Percentiles rank a stretch among this genome's conserved stretches.
These are phyloP conservation scores for Heliangelus exortis DNA, from an alignment of 2,797 vertebrate species.

Conservation along the genomic window DNA sequence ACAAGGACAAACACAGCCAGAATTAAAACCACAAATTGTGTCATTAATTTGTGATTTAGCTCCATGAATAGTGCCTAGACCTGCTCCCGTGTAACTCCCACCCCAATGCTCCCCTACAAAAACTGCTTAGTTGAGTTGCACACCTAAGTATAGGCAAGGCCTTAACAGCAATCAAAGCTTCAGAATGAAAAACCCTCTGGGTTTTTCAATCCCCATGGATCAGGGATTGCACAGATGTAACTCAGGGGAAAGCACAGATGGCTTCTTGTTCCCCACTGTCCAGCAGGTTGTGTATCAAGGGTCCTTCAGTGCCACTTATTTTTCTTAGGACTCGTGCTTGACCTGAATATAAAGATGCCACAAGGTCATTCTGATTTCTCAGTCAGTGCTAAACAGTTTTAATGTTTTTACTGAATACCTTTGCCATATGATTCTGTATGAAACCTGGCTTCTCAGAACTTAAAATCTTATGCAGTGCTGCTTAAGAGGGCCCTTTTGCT, in stretches of 20 bases:
- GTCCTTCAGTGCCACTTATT: neutral
- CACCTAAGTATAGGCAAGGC: rapidly evolving
- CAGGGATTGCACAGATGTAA: neutral
- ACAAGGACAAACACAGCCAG: neutral
- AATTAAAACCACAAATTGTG: neutral
- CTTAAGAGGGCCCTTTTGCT: neutral
- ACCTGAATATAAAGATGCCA: neutral
- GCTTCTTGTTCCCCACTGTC: neutral
- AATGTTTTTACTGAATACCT: neutral
- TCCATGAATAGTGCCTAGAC: neutral
- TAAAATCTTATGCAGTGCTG: neutral
- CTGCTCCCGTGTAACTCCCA: neutral
- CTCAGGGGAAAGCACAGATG: neutral
- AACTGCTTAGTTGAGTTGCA: neutral
- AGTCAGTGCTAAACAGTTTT: neutral
- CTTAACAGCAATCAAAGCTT: neutral
- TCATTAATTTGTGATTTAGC: neutral
- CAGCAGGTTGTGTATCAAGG: neutral
- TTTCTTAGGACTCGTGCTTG: neutral
- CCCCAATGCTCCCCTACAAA: neutral
- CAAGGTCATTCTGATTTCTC: neutral
- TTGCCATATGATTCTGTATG: neutral
- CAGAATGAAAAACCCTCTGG: neutral
- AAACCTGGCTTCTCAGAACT: neutral
- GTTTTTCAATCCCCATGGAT: neutral